Evolutionary conservation across 2,888 invertebrate genomes (phyloP).

Genomic region (Ferrisia virgata): DNA sequence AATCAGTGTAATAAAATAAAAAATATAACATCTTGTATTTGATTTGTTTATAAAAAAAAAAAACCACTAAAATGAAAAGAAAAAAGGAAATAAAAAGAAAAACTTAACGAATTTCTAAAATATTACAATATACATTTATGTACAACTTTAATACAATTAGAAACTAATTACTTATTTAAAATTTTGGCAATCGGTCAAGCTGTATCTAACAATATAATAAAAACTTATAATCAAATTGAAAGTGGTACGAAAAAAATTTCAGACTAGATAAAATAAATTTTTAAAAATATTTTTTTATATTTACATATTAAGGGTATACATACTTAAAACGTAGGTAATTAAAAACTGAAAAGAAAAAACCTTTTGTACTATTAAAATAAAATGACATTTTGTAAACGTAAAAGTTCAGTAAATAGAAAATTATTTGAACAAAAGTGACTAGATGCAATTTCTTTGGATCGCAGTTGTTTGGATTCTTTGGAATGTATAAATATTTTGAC

Average conservation of each 20-base stretch:
- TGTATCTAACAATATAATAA: conserved; percentile 25
- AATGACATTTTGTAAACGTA: not conserved
- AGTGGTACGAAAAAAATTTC: conserved; percentile 25
- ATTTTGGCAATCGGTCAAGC: conserved; percentile 13
- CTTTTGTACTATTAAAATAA: conserved; percentile 29
- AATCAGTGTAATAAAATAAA: not conserved
- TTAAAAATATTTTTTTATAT: not conserved
- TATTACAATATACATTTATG: conserved; percentile 2
- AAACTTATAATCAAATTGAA: conserved; percentile 9
- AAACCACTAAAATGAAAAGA: conserved; percentile 1
- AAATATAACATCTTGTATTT: not conserved
- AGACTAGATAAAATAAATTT: conserved; percentile 15
- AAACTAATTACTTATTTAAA: not conserved
- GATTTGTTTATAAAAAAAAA: not conserved
- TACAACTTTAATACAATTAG: not conserved
- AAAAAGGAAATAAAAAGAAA: no score
- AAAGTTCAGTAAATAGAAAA: conserved; percentile 4
- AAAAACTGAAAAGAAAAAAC: not conserved
- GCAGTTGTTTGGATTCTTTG: not conserved
- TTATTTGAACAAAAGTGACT: conserved; percentile 32
- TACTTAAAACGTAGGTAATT: conserved; percentile 3
- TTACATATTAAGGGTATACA: not conserved
- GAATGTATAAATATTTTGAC: not conserved
- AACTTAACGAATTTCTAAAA: conserved; percentile 31
- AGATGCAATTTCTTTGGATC: not conserved